phyloP scores from a whole-genome alignment of 2,113 vertebrate genomes.

The Grammomys dolichurus region DNA sequence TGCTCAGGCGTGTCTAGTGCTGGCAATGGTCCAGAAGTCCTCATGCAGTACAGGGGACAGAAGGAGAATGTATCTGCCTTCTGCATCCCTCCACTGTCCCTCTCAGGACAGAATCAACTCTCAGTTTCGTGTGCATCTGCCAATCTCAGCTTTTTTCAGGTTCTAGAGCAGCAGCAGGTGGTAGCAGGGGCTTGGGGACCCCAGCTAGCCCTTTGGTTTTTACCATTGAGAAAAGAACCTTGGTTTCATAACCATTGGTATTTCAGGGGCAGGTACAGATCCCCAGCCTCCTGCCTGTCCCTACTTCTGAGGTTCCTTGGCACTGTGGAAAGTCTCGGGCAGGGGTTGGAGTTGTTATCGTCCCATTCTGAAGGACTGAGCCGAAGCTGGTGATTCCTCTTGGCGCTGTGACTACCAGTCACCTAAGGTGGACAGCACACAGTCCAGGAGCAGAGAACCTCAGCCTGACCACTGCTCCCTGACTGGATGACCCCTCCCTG shows the following conservation, averaged over 20 bases:
- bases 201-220: background rate
- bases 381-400: background rate
- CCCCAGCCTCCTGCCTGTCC: background rate
- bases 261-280: accelerated
- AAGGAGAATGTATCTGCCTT: no score
- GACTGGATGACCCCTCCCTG: no score
- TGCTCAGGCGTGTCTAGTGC: accelerated
- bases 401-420: background rate
- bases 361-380: no score
- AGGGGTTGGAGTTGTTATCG: background rate
- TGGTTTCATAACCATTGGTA: background rate
- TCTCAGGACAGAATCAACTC: background rate
- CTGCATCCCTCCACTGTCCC: background rate
- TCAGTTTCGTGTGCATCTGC: background rate
- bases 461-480: background rate
- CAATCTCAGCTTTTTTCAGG: accelerated
- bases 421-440: background rate
- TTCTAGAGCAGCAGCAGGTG: background rate
- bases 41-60: accelerated
- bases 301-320: background rate
- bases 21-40: background rate
- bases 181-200: background rate
- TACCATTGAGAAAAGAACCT: background rate
- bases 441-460: background rate
- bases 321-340: background rate